phyloP scores from a whole-genome alignment of 1,140 invertebrate species.

The Macrocentrus cingulum region DNA sequence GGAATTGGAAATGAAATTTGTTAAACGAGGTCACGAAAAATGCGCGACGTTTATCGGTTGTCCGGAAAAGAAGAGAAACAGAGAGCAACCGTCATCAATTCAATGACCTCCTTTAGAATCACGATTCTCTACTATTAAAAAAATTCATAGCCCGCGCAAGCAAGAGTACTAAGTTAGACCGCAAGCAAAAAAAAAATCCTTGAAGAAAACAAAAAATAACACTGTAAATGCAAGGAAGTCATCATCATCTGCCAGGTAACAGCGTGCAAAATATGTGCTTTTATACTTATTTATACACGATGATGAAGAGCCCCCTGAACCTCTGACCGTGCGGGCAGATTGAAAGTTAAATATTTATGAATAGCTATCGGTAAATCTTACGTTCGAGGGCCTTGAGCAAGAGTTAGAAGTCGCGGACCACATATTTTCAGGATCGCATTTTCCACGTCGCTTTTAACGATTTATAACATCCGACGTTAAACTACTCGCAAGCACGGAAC shows the following conservation, averaged over 20 bases:
- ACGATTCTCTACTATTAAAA: constrained; percentile 3
- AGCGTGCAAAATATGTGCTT: too few species aligned
- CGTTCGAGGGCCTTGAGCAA: background rate
- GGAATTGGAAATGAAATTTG: constrained; percentile 49
- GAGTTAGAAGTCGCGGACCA: constrained; percentile 11
- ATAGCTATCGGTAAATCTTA: constrained; percentile 20
- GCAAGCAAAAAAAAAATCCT: too few species aligned
- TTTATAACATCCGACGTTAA: constrained; percentile 19
- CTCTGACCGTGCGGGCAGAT: constrained; percentile 17
- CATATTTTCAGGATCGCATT: constrained; percentile 23
- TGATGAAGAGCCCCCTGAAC: background rate
- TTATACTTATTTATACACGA: background rate
- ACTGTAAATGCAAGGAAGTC: too few species aligned
- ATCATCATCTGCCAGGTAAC: too few species aligned
- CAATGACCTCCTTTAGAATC: constrained; percentile 15
- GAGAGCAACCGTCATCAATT: constrained; percentile 20
- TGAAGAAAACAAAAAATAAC: too few species aligned
- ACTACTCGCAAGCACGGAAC: constrained; percentile 14
- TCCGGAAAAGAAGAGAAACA: background rate
- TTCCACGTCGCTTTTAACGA: constrained; percentile 12
- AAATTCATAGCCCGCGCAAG: too few species aligned
- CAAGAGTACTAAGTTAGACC: too few species aligned
- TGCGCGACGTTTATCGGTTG: constrained; percentile 22
- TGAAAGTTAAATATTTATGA: constrained; percentile 25
- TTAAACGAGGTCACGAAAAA: constrained; percentile 29